These are phyloP conservation scores for Acrobasis consociella DNA, from an alignment of 2,888 invertebrate species.

Conservation along the genomic window DNA sequence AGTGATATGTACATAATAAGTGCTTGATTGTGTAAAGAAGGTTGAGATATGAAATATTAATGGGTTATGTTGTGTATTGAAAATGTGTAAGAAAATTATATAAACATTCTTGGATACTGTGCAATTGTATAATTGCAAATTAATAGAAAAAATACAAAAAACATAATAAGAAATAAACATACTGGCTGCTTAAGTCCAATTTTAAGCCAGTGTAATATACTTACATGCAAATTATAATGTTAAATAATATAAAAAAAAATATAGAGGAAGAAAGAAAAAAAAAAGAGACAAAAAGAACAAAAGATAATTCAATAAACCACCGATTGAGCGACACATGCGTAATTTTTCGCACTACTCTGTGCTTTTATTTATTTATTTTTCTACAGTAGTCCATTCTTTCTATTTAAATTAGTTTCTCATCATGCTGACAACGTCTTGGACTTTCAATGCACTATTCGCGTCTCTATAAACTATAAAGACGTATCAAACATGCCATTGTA, in stretches of 20 bases:
- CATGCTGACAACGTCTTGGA: conserved; percentile 73
- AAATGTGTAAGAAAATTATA: conserved; percentile 40
- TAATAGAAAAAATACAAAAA: conserved; percentile 42
- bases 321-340: conserved; percentile 75
- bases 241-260: conserved; percentile 41
- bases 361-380: conserved; percentile 64
- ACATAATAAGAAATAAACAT: conserved; percentile 37
- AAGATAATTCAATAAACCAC: conserved; percentile 53
- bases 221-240: conserved; percentile 63
- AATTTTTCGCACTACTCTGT: conserved; percentile 78
- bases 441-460: conserved; percentile 36
- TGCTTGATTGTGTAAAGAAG: conserved; percentile 41
- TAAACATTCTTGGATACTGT: conserved; percentile 41
- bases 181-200: conserved; percentile 36
- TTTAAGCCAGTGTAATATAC: conserved; percentile 41
- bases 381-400: conserved; percentile 64
- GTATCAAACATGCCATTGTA: conserved; percentile 64
- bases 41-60: conserved; percentile 38
- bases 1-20: conserved; percentile 43
- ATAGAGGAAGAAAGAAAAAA: conserved; percentile 41
- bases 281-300: conserved; percentile 46
- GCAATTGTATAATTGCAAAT: conserved; percentile 52
- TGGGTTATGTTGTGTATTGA: conserved; percentile 61
- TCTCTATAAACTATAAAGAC: conserved; percentile 18
- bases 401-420: conserved; percentile 67